Conservation (phyloP, 2,888 invertebrate species). For the Leptopilina drosophilae region DNA sequence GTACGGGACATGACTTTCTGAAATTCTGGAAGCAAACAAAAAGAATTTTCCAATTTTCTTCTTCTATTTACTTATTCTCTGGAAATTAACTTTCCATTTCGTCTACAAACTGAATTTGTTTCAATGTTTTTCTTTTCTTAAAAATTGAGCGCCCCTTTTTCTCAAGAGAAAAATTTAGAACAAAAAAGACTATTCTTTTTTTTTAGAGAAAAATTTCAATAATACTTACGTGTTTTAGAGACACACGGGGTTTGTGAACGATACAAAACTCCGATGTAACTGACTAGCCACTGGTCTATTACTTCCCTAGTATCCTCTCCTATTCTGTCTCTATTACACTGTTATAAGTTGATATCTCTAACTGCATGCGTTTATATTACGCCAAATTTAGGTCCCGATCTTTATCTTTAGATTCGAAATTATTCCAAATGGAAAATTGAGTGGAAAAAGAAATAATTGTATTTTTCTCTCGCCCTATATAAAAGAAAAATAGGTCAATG, state of each 20-base stretch:
- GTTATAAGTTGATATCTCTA: slow-evolving; percentile 66
- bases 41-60: neutral
- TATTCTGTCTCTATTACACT: slow-evolving; percentile 73
- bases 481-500: too few relatives aligned
- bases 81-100: too few relatives aligned
- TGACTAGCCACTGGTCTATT: slow-evolving; percentile 72
- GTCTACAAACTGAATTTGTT: too few relatives aligned
- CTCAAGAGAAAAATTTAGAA: too few relatives aligned
- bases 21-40: neutral
- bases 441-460: too few relatives aligned
- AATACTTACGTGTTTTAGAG: slow-evolving; percentile 66
- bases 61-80: too few relatives aligned
- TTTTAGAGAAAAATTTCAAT: neutral
- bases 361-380: slow-evolving; percentile 39
- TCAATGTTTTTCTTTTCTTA: too few relatives aligned
- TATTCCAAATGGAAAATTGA: too few relatives aligned
- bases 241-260: slow-evolving; percentile 66
- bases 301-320: slow-evolving; percentile 75
- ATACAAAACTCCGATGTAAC: slow-evolving; percentile 74
- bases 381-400: slow-evolving; percentile 17
- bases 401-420: neutral
- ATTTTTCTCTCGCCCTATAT: too few relatives aligned
- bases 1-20: slow-evolving; percentile 62
- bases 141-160: too few relatives aligned
- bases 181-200: too few relatives aligned